Percentiles rank a stretch among this genome's conserved stretches.
These are phyloP conservation scores for Sinella curviseta DNA, from an alignment of 1,140 invertebrate species.

Conservation along the genomic window DNA sequence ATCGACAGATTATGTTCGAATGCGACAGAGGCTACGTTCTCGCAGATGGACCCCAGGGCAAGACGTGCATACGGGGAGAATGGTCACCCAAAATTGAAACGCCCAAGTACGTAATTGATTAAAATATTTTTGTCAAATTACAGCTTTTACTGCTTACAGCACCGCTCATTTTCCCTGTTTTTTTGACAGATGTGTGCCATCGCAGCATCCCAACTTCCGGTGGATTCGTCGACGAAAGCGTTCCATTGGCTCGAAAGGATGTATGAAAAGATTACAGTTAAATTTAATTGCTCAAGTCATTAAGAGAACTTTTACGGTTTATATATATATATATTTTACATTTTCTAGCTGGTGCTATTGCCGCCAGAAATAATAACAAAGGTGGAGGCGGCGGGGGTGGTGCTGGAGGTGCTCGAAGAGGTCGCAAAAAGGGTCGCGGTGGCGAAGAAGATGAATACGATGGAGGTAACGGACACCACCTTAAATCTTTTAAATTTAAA, in stretches of 20 bases:
- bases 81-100: constrained; percentile 61
- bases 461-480: not conserved
- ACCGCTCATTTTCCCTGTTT: not conserved
- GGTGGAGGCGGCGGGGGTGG: constrained; percentile 47
- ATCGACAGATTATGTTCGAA: constrained; percentile 95
- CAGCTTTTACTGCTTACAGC: constrained; percentile 15
- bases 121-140: constrained; percentile 50
- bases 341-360: constrained; percentile 1
- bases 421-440: constrained; percentile 38
- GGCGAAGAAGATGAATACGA: constrained; percentile 45
- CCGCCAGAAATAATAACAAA: not conserved
- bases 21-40: constrained; percentile 72
- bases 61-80: constrained; percentile 84
- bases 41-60: constrained; percentile 71
- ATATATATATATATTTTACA: constrained; percentile 53
- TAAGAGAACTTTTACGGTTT: constrained; percentile 42
- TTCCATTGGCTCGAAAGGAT: constrained; percentile 36
- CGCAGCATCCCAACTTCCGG: constrained; percentile 77
- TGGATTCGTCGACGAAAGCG: constrained; percentile 66
- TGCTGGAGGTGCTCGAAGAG: constrained; percentile 47
- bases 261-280: not conserved
- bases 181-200: constrained; percentile 65
- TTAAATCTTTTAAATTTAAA: constrained; percentile 58
- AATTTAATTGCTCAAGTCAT: constrained; percentile 57
- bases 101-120: constrained; percentile 61